Conservation (phyloP, 2,113 vertebrate species). For the Cathartes aura region DNA sequence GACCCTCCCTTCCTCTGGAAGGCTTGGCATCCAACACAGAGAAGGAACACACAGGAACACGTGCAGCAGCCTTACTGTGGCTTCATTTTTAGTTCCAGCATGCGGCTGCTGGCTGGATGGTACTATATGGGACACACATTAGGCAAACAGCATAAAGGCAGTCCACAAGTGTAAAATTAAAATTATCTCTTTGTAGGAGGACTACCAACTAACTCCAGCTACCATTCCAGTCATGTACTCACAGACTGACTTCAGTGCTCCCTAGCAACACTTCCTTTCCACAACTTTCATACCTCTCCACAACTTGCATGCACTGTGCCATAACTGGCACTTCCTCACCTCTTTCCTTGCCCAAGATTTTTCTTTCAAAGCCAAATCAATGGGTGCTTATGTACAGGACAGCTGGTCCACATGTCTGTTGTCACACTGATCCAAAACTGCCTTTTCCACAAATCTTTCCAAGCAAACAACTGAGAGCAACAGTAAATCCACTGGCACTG, state of each 20-base stretch:
- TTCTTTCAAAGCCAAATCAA: background rate
- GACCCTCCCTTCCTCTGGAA: background rate
- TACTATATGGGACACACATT: background rate
- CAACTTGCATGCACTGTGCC: background rate
- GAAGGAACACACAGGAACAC: background rate
- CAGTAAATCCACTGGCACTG: background rate
- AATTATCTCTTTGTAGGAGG: background rate
- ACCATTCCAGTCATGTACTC: background rate
- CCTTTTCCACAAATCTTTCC: background rate
- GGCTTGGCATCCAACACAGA: background rate
- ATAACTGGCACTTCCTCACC: background rate
- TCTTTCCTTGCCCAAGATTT: background rate
- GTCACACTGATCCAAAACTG: background rate
- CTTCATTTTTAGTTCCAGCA: background rate
- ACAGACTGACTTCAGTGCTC: background rate
- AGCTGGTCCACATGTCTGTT: background rate
- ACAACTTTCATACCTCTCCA: background rate
- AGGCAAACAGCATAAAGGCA: background rate
- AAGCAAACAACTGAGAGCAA: background rate
- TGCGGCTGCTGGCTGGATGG: background rate
- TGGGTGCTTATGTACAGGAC: background rate
- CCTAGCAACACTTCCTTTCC: background rate
- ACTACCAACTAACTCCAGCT: background rate
- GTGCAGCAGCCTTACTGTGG: too few species aligned
- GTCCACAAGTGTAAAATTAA: background rate